Conservation (phyloP, 2,797 vertebrate genomes). For the Semotilus atromaculatus region DNA sequence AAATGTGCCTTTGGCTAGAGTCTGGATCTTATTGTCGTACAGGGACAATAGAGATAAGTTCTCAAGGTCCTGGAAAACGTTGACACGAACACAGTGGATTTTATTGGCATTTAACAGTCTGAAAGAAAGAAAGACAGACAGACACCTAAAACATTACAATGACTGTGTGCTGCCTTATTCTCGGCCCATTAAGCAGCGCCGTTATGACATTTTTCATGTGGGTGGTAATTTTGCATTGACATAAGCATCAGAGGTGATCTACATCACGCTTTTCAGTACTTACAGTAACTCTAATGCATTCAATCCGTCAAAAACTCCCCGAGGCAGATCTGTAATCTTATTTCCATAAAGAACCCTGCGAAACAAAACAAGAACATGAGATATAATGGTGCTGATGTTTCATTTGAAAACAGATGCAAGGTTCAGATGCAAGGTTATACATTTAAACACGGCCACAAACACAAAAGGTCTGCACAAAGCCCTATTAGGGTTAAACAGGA, state of each 20-base stretch:
- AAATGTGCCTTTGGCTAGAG: constrained; percentile 95
- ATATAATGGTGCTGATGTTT: background rate
- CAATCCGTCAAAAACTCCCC: constrained; percentile 94
- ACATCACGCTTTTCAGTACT: constrained; percentile 67
- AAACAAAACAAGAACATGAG: constrained; percentile 33
- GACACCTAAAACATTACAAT: constrained; percentile 4
- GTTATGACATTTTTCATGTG: constrained; percentile 27
- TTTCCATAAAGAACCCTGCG: constrained; percentile 96
- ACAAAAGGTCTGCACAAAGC: background rate
- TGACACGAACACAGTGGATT: constrained; percentile 94
- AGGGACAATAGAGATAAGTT: constrained; percentile 94
- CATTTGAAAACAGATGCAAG: background rate
- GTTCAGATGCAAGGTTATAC: background rate
- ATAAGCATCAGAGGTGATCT: constrained; percentile 1
- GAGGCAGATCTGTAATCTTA: constrained; percentile 97
- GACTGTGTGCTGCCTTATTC: constrained; percentile 5
- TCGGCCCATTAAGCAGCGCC: background rate
- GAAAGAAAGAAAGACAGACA: constrained; percentile 20
- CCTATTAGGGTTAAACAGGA: background rate
- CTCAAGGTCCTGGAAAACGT: constrained; percentile 95
- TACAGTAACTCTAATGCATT: constrained; percentile 96
- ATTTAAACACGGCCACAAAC: background rate
- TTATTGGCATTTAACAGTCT: constrained; percentile 98
- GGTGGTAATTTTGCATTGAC: constrained; percentile 39
- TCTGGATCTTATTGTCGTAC: constrained; percentile 99